These are phyloP conservation scores for Lichenostomus cassidix DNA, from an alignment of 2,113 vertebrate species.

Conservation along the genomic window DNA sequence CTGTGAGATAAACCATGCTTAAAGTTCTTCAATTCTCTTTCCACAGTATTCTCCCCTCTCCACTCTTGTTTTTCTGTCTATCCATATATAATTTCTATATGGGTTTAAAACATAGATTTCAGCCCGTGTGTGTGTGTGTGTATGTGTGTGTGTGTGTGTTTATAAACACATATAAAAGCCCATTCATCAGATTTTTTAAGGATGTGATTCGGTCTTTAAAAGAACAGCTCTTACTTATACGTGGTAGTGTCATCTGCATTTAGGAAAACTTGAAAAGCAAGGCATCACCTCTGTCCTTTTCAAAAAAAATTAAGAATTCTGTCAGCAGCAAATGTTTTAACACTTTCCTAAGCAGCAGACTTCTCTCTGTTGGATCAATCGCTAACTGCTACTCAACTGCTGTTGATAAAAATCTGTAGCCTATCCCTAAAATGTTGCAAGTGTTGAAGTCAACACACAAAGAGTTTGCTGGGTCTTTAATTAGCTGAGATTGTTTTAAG, in stretches of 20 bases:
- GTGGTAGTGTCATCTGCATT: accelerated
- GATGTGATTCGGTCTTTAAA: background rate
- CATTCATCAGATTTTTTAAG: background rate
- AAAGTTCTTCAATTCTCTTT: background rate
- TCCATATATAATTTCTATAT: background rate
- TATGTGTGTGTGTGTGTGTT: background rate
- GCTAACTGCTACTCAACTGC: background rate
- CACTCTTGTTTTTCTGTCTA: background rate
- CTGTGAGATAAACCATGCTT: background rate
- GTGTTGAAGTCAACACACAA: background rate
- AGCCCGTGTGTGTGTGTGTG: background rate
- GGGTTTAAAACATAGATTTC: background rate
- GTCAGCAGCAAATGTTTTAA: background rate
- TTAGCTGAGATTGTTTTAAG: background rate
- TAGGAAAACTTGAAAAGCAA: background rate
- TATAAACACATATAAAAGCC: background rate
- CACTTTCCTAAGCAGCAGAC: background rate
- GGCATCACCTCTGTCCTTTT: background rate
- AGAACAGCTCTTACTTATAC: background rate
- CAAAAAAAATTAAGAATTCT: background rate
- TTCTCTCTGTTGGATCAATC: background rate
- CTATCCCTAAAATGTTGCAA: background rate
- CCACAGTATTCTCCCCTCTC: background rate
- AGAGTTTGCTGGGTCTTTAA: background rate
- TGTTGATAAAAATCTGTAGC: background rate